Percentiles rank a stretch among this genome's conserved stretches.
These are phyloP conservation scores for Onthophagus sagittarius DNA, from an alignment of 2,888 invertebrate genomes.

Conservation along the genomic window DNA sequence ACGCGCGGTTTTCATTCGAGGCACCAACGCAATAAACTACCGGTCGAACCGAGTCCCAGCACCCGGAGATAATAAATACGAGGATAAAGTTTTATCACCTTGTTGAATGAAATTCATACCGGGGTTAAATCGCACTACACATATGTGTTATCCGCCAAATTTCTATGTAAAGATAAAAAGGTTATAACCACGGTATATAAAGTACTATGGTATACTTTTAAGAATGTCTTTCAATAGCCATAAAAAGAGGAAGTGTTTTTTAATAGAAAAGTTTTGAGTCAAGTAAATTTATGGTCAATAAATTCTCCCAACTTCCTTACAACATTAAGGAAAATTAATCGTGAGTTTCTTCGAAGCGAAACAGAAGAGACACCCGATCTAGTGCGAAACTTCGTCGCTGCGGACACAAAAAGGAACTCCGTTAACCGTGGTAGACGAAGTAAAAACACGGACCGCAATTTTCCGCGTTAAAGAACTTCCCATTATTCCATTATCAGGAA, in stretches of 20 bases:
- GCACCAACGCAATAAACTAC: background rate
- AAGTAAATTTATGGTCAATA: background rate
- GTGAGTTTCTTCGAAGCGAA: background rate
- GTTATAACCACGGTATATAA: too few species aligned
- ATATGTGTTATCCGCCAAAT: background rate
- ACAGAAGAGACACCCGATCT: background rate
- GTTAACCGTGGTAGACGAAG: background rate
- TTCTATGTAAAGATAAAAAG: too few species aligned
- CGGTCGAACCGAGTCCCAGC: background rate
- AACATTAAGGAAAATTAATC: background rate
- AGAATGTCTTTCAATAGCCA: background rate
- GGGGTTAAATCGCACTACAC: background rate
- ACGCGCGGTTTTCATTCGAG: background rate
- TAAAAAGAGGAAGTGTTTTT: background rate
- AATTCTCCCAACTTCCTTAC: background rate
- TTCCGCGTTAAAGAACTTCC: conserved; percentile 5
- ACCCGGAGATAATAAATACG: background rate
- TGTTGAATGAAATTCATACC: background rate
- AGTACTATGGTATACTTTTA: too few species aligned
- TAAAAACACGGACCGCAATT: conserved; percentile 6
- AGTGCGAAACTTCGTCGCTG: background rate
- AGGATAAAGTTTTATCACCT: background rate
- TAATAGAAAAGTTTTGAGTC: background rate
- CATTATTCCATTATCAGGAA: conserved; percentile 13
- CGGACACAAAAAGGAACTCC: background rate